A percentile compares a stretch with the other conserved stretches of the same genome.
phyloP scores from a whole-genome alignment of 2,888 invertebrate genomes.

The Digitonthophagus gazella region DNA sequence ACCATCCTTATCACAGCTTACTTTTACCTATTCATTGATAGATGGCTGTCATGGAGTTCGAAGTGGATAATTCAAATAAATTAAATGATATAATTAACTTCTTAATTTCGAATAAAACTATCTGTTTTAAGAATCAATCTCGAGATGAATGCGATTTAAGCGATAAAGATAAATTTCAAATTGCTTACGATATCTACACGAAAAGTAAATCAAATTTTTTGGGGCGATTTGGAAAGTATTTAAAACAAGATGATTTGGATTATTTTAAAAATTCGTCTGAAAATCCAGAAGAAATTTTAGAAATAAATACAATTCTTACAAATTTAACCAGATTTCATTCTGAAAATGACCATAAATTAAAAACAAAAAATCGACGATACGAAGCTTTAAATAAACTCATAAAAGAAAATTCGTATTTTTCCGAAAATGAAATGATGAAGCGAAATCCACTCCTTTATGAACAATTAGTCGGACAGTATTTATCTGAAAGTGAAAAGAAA shows the following conservation, averaged over 20 bases:
- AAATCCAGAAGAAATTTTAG: conserved; percentile 52
- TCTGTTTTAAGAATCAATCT: conserved; percentile 81
- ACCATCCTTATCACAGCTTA: background rate
- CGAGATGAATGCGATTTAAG: conserved; percentile 73
- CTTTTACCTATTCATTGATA: background rate
- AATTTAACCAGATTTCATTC: conserved; percentile 61
- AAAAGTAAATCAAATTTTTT: conserved; percentile 71
- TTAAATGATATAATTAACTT: conserved; percentile 56
- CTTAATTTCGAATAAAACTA: conserved; percentile 60
- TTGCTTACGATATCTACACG: conserved; percentile 63
- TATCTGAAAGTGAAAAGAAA: conserved; percentile 73
- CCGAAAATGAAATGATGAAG: conserved; percentile 90
- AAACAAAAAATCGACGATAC: conserved; percentile 72
- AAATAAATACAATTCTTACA: conserved; percentile 63
- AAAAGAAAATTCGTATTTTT: conserved; percentile 74
- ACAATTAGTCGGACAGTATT: conserved; percentile 82
- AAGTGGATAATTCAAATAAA: conserved; percentile 42
- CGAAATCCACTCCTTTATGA: conserved; percentile 88
- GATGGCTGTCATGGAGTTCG: conserved; percentile 27
- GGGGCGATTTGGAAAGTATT: conserved; percentile 70
- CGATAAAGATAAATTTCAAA: conserved; percentile 65
- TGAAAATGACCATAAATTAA: conserved; percentile 50
- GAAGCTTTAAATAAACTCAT: conserved; percentile 75
- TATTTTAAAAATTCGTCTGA: conserved; percentile 60
- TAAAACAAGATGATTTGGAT: conserved; percentile 65